Evolutionary conservation across 2,888 invertebrate species (phyloP).

Genomic region (Ptilodon capucinus): DNA sequence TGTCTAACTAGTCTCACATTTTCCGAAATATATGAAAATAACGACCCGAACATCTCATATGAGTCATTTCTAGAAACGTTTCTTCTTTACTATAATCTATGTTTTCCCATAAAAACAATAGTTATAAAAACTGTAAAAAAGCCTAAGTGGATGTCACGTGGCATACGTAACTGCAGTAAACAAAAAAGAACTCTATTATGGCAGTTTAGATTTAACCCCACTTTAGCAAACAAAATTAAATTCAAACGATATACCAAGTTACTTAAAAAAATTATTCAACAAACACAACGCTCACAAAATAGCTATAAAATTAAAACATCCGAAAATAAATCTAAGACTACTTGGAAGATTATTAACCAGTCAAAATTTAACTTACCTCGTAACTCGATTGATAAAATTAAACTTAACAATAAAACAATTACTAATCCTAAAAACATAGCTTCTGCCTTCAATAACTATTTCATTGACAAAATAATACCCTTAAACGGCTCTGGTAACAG

Average conservation of each 20-base stretch:
- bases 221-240: no score
- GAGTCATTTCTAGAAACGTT: constrained; percentile 2
- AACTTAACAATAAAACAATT: neutral
- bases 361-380: no score
- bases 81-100: neutral
- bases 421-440: constrained; percentile 2
- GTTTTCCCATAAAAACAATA: constrained; percentile 1
- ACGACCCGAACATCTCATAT: constrained; percentile 1
- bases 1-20: constrained; percentile 1
- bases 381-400: neutral
- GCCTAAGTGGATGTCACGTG: constrained; percentile 3
- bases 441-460: constrained; percentile 2
- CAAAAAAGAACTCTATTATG: constrained; percentile 1
- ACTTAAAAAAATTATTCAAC: neutral
- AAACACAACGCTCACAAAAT: constrained; percentile 3
- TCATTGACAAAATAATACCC: neutral
- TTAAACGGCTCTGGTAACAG: no score
- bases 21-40: neutral
- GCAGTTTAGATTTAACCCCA: neutral
- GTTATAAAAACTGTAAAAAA: neutral
- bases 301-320: neutral
- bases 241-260: neutral
- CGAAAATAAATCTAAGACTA: constrained; percentile 2
- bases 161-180: constrained; percentile 3
- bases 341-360: constrained; percentile 4